Percentiles rank a stretch among this genome's conserved stretches.
Conservation (phyloP, 2,113 vertebrate genomes). For the Grammomys surdaster region DNA sequence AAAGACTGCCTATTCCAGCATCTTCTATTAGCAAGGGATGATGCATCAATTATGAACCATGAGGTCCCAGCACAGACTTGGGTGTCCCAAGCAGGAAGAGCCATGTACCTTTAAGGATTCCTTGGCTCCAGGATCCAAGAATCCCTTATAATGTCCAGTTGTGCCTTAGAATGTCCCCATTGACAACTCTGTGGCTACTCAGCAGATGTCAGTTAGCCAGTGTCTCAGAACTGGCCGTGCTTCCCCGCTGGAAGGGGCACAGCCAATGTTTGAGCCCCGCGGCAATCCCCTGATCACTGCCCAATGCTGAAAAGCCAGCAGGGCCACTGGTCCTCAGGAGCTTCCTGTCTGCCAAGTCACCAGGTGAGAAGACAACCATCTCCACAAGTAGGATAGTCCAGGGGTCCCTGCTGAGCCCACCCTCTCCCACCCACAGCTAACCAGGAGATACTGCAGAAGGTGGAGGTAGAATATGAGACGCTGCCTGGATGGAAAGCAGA, state of each 20-base stretch:
- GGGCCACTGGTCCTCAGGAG: background rate
- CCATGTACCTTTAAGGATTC: background rate
- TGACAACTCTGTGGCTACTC: background rate
- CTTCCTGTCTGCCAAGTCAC: background rate
- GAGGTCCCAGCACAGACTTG: background rate
- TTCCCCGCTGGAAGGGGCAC: background rate
- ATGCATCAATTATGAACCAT: background rate
- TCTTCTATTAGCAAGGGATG: background rate
- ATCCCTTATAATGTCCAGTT: background rate
- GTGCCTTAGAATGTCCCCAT: background rate
- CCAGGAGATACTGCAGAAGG: slow-evolving; percentile 97
- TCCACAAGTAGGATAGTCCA: accelerated
- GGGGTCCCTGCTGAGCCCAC: accelerated
- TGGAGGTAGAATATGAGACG: slow-evolving; percentile 97
- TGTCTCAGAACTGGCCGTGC: accelerated
- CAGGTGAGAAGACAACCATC: background rate
- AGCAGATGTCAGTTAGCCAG: background rate
- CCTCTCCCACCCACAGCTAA: slow-evolving; percentile 89
- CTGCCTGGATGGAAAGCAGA: slow-evolving; percentile 98
- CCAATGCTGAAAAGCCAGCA: background rate
- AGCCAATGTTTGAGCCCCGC: background rate
- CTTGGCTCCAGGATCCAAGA: background rate
- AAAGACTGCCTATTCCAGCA: background rate
- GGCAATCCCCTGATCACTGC: too few relatives aligned
- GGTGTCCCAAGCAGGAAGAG: background rate